Evolutionary conservation across 2,113 vertebrate species (phyloP), one percentile per base, ranked within the genome.

Genomic region (Myotis yumanensis): DNA sequence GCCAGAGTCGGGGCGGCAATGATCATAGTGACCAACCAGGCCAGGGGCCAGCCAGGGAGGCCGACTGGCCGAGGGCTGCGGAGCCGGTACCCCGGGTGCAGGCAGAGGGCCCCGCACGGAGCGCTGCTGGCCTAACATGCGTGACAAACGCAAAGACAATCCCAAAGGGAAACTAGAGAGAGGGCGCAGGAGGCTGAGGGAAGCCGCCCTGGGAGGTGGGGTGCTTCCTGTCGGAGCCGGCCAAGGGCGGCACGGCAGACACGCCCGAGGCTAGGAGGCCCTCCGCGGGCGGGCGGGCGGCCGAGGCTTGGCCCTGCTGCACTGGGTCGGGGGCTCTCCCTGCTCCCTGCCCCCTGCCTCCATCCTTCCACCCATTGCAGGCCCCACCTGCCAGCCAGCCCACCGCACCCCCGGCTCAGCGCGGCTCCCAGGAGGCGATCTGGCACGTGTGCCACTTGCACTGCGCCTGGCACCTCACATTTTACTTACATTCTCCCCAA

Each of bases 121-220:
- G 22, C 0, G 40, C 15, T 7, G 15, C 7, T 16, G 25, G 28
- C 46, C 46, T 48, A 32, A 9, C 73, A 46, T 57, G 17, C 46
- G 6, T 0, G 1, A 5, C 46, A 18, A 22, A 23, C 1, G 51
- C 57, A 30, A 28, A 54, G 1, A 5, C 46, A 15, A 22, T 18
- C 1, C 43, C 57, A 30, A 28, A 54, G n/a, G 64, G 12, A 28
- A 59, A 54, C 12, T 1, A 20, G 40, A 35, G 9, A 1, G 30
- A 30, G 7, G 1, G 12, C 30, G 76, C 25, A 32, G 68, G 52
- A 54, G 59, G 66, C 88, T 30, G 40, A 71, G 23, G 72, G 48
- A 37, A 25, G 28, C 28, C 37, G 25, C 16, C 6, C 11, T 25
- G 3, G 54, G 57, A 25, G 57, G 57, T 25, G 22, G 22, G 57